These are phyloP conservation scores for Sarcophaga bullata DNA, from an alignment of 1,140 invertebrate genomes.

Conservation along the genomic window DNA sequence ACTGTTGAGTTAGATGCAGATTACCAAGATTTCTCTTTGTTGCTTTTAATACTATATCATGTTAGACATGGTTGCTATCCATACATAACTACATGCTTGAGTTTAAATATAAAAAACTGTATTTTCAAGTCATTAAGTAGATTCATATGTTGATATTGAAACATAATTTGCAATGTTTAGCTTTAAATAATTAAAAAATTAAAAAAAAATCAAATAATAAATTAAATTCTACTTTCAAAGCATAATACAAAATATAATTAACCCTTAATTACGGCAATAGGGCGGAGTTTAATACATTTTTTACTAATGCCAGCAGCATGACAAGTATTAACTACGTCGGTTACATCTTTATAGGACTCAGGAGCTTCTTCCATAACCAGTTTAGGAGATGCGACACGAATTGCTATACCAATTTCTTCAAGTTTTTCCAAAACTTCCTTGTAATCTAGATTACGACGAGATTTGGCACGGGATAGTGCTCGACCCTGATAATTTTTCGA, in stretches of 20 bases:
- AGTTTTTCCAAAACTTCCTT: conserved; percentile 88
- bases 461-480: conserved; percentile 96
- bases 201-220: no score
- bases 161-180: no score
- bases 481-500: conserved; percentile 76
- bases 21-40: no score
- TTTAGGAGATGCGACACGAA: conserved; percentile 98
- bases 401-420: conserved; percentile 88
- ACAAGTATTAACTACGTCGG: conserved; percentile 99
- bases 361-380: conserved; percentile 99
- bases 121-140: no score
- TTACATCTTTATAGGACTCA: conserved; percentile 99
- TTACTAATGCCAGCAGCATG: conserved; percentile 97
- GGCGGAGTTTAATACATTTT: conserved; percentile 96
- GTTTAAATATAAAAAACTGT: no score
- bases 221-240: no score
- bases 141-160: no score
- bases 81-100: no score
- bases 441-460: conserved; percentile 94
- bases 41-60: no score
- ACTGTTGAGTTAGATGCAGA: no score
- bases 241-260: conserved; percentile 64
- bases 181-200: no score
- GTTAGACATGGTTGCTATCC: no score
- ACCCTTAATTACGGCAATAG: conserved; percentile 99